Evolutionary conservation across 2,888 invertebrate genomes (phyloP), one percentile per base, ranked within the genome.

Genomic region (Eupithecia inturbata): DNA sequence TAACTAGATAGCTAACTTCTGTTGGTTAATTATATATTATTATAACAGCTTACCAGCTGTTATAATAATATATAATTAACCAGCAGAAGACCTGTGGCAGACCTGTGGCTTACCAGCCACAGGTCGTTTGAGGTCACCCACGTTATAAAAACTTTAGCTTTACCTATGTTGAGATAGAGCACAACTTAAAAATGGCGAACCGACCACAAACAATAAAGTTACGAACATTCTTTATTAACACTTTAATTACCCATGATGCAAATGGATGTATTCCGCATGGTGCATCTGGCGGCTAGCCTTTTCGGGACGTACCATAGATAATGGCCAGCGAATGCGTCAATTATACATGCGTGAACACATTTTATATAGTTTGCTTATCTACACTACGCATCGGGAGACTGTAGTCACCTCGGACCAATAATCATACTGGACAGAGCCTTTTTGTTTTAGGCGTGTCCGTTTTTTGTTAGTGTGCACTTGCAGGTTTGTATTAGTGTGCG

Each of bases 1-100:
- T 87, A 88, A 88, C 87, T 86, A 89, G 85, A 86, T 83, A 84
- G 78, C 74, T 76, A 75, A 72, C 70, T 72, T 75, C 39, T 70
- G 80, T 81, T 81, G 80, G 82, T 62, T 75, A 75, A 72, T 75
- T 72, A 68, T 57, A 72, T 49, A 70, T 72, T 66, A 72, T 71
- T 69, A 68, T 70, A 70, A 57, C 73, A 71, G 74, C 60, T 69
- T n/a, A n/a, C n/a, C n/a, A n/a, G n/a, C n/a, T n/a, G n/a, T n/a
- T n/a, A n/a, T n/a, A n/a, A n/a, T n/a, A n/a, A n/a, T n/a, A n/a
- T n/a, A n/a, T n/a, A n/a, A n/a, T n/a, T n/a, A n/a, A n/a, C n/a
- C n/a, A n/a, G n/a, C n/a, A n/a, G n/a, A n/a, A n/a, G n/a, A n/a
- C n/a, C n/a, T n/a, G n/a, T n/a, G n/a, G n/a, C n/a, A n/a, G n/a